Percentiles rank a stretch among this genome's conserved stretches.
Evolutionary conservation across 2,888 invertebrate genomes (phyloP).

Genomic region (Acrobeloides nanus): DNA sequence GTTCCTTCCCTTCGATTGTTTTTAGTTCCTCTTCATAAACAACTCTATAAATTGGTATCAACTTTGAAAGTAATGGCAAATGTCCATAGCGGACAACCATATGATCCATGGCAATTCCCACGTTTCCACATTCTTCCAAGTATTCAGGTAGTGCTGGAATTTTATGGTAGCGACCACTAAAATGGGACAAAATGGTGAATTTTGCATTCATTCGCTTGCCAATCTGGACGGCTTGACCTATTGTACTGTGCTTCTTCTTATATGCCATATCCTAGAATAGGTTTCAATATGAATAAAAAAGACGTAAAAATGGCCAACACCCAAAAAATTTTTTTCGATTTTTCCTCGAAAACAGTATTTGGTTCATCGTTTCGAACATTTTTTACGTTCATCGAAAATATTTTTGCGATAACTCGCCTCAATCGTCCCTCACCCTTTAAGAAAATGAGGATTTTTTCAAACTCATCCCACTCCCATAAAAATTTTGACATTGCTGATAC

Average conservation of each 20-base stretch:
- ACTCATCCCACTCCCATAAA: background rate
- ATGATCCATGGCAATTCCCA: conserved; percentile 86
- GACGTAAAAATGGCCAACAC: no score
- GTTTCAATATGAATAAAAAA: no score
- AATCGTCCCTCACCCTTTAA: no score
- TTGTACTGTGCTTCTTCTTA: conserved; percentile 49
- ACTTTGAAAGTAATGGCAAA: background rate
- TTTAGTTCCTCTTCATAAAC: conserved; percentile 1
- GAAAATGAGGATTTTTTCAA: no score
- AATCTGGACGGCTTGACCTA: conserved; percentile 58
- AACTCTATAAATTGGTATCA: background rate
- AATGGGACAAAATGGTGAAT: conserved; percentile 83
- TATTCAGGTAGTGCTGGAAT: conserved; percentile 45
- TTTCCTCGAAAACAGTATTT: no score
- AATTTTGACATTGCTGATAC: background rate
- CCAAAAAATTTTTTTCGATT: no score
- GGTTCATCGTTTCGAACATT: no score
- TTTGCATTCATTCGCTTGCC: conserved; percentile 70
- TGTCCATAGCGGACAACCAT: conserved; percentile 60
- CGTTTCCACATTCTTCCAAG: conserved; percentile 61
- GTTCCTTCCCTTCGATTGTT: conserved; percentile 1
- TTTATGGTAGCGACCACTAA: conserved; percentile 67
- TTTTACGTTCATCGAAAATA: no score
- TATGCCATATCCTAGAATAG: conserved; percentile 34
- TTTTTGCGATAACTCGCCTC: no score